Conservation (phyloP, 2,888 invertebrate species). For the Eristalis arbustorum region DNA sequence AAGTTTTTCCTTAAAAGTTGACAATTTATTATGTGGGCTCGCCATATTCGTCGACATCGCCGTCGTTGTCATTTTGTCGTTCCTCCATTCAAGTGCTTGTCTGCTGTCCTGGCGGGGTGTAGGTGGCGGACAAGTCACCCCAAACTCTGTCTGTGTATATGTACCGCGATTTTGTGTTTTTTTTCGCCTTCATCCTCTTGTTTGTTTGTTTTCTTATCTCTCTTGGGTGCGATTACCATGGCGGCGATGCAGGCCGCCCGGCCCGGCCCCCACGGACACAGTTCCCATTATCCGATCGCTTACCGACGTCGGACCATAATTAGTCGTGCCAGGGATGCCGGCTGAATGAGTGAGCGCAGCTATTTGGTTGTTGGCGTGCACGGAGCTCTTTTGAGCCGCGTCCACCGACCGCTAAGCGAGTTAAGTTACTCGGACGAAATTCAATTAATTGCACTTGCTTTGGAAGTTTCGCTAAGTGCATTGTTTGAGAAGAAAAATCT, state of each 20-base stretch:
- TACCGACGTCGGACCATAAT: conserved; percentile 49
- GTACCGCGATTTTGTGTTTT: conserved; percentile 3
- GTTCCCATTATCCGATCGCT: conserved; percentile 37
- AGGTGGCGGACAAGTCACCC: not conserved
- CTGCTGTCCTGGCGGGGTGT: conserved; percentile 4
- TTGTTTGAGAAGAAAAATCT: conserved; percentile 28
- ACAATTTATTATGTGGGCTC: conserved; percentile 67
- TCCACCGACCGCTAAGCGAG: conserved; percentile 44
- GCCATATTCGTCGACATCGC: conserved; percentile 50
- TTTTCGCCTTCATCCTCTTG: not conserved
- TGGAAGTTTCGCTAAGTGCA: conserved; percentile 55
- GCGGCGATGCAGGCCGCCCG: conserved; percentile 44
- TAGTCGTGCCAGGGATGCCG: conserved; percentile 40
- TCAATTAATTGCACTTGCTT: conserved; percentile 67
- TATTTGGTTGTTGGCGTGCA: conserved; percentile 47
- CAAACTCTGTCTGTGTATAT: not conserved
- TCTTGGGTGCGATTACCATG: conserved; percentile 47
- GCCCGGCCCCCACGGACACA: not conserved
- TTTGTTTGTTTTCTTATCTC: conserved; percentile 47
- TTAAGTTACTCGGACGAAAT: conserved; percentile 65
- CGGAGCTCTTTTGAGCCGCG: conserved; percentile 16
- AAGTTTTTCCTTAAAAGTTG: conserved; percentile 56
- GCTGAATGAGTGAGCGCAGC: not conserved
- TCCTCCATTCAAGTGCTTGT: not conserved
- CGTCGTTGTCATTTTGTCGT: conserved; percentile 38